These are phyloP conservation scores for Unio delphinus DNA, from an alignment of 2,888 invertebrate species.

Conservation along the genomic window DNA sequence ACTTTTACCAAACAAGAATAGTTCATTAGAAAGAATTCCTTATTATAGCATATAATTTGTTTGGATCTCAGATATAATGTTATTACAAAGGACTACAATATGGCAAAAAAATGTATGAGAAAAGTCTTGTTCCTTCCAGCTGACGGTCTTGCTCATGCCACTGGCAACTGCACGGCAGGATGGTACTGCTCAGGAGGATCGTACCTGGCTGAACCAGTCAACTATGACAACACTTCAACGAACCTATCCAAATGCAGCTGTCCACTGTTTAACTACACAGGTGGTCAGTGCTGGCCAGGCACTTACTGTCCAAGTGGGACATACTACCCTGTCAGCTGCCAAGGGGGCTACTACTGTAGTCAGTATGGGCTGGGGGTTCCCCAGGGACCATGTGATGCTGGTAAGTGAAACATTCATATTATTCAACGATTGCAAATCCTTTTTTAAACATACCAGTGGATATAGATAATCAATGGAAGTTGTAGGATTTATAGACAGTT, in stretches of 20 bases:
- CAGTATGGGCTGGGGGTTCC: slow-evolving; percentile 54
- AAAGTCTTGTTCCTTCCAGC: slow-evolving; percentile 33
- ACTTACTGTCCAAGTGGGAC: slow-evolving; percentile 63
- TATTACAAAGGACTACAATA: not conserved
- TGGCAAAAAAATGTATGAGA: too few relatives aligned
- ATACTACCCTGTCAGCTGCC: slow-evolving; percentile 60
- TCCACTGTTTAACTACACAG: slow-evolving; percentile 63
- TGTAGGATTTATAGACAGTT: too few relatives aligned
- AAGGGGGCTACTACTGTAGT: slow-evolving; percentile 62
- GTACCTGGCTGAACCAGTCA: slow-evolving; percentile 51
- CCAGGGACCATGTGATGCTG: slow-evolving; percentile 58
- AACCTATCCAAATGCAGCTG: slow-evolving; percentile 58
- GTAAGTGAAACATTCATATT: slow-evolving; percentile 23
- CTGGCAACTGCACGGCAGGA: slow-evolving; percentile 64
- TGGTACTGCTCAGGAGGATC: slow-evolving; percentile 67
- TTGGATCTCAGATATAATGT: too few relatives aligned
- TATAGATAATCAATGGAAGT: too few relatives aligned
- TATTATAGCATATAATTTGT: too few relatives aligned
- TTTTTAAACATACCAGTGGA: too few relatives aligned
- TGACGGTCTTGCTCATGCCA: slow-evolving; percentile 58
- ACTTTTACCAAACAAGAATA: too few relatives aligned
- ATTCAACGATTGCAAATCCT: too few relatives aligned
- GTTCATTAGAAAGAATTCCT: too few relatives aligned
- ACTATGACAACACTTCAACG: slow-evolving; percentile 48
- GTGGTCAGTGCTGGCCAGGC: slow-evolving; percentile 67